These are phyloP conservation scores for Plagiodera versicolora DNA, from an alignment of 2,888 invertebrate species.

Conservation along the genomic window DNA sequence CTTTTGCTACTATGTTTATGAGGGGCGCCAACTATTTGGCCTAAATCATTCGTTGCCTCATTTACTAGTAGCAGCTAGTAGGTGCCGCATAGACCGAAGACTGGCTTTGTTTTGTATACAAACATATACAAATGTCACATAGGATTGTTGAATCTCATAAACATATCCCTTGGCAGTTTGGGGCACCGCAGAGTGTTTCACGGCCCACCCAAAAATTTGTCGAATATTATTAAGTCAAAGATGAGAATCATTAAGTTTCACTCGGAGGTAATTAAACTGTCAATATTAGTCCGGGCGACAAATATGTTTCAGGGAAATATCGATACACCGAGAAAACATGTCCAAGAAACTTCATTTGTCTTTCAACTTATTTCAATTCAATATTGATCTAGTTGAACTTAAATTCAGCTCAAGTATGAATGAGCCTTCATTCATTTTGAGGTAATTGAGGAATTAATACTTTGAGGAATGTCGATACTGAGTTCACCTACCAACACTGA, in stretches of 20 bases:
- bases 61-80: conserved; percentile 24
- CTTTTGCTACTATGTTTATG: conserved; percentile 18
- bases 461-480: too few species aligned
- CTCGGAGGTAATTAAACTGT: conserved; percentile 37
- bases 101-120: conserved; percentile 25
- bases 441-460: too few species aligned
- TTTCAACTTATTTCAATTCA: too few species aligned
- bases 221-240: conserved; percentile 25
- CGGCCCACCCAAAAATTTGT: conserved; percentile 30
- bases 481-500: too few species aligned
- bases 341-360: not conserved
- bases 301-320: conserved; percentile 30
- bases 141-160: conserved; percentile 25
- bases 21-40: conserved; percentile 20
- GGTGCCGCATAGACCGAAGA: conserved; percentile 18
- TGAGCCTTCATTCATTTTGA: too few species aligned
- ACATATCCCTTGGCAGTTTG: conserved; percentile 19
- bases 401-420: too few species aligned
- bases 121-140: conserved; percentile 29
- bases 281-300: conserved; percentile 35
- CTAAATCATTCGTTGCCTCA: conserved; percentile 30
- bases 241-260: conserved; percentile 24
- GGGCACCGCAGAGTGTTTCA: conserved; percentile 17
- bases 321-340: conserved; percentile 22
- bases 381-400: too few species aligned